Base-by-base conservation (phyloP, 1,140 invertebrate genomes). In the Leucophenga varia region DNA sequence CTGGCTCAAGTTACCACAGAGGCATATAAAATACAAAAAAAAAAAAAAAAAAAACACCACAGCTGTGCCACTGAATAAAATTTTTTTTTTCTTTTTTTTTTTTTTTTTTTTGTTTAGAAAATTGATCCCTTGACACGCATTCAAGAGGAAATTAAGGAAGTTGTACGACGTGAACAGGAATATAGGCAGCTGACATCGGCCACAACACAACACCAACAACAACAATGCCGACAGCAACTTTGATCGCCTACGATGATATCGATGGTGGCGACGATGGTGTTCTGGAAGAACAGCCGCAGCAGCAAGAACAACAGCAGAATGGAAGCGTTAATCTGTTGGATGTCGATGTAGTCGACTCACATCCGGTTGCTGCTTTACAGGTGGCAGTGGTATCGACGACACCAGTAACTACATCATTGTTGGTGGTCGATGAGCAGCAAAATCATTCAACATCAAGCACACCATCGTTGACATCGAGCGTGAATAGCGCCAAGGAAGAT, bases 141-240 rank as follows among this genome's bases (percentile, higher is more conserved):
- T 69, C 84, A 85, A 61, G 79, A 80, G 55, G 84, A 86, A 74
- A 86, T 86, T 51, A 83, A 83, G 54, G 84, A 86, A 69, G 84
- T 85, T 28, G 84, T 81, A 10, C 82, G 84, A 53, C 78, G 84
- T 39, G 84, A 86, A 58, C 77, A 81, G 53, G 84, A 86, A 56
- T 81, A 85, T 44, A 80, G 83, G 57, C 84, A 82, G 76, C 78
- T 52, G 78, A 80, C 68, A 77, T 80, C 79, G 1, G 51, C 52
- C 70, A 76, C 47, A 13, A 31, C 52, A 6, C 50, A 72, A 70
- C 2, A 72, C 76, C 28, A 65, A 59, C 19, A 55, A 72, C 6
- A 25, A 25, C 22, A 25, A 39, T 14, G 28, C 25, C 5, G 38
- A 44, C 13, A n/a, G 12, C 10, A 21, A 40, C 19, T 14, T 14